A percentile compares a stretch with the other conserved stretches of the same genome.
phyloP scores from a whole-genome alignment of 2,113 vertebrate genomes.

The Megaptera novaeangliae region DNA sequence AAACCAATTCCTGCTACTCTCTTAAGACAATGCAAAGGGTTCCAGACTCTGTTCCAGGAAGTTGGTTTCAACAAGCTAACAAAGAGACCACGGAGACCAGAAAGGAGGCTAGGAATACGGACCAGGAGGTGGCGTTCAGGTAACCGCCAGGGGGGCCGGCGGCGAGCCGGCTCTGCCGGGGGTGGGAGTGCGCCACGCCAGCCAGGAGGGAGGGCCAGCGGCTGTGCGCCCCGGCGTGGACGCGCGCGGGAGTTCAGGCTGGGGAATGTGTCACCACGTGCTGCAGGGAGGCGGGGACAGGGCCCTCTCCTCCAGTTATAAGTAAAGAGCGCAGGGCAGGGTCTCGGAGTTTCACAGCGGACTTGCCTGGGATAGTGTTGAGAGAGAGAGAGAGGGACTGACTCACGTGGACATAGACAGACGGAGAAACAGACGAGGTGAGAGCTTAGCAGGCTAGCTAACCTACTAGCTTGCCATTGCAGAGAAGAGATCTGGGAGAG shows the following conservation, averaged over 20 bases:
- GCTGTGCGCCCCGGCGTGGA: conserved; percentile 1
- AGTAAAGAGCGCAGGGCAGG: neutral
- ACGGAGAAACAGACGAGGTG: neutral
- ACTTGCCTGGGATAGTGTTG: neutral
- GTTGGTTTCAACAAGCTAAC: neutral
- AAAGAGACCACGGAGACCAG: neutral
- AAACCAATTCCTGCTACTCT: conserved; percentile 43
- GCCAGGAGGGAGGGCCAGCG: neutral
- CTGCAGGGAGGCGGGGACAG: conserved; percentile 48
- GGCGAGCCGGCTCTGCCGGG: neutral
- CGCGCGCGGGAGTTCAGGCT: neutral
- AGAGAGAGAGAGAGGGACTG: neutral
- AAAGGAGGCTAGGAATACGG: neutral
- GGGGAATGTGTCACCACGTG: conserved; percentile 49
- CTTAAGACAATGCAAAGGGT: conserved; percentile 8
- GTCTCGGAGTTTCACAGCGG: neutral
- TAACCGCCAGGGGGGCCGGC: neutral
- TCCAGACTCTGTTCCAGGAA: conserved; percentile 11
- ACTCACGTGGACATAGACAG: neutral
- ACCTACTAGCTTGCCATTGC: neutral
- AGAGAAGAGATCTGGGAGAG: neutral
- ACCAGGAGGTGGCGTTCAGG: neutral
- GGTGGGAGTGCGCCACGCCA: neutral
- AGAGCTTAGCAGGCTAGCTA: neutral
- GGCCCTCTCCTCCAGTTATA: conserved; percentile 28